These are phyloP conservation scores for Tanaodytes sp. DNA, from an alignment of 2,888 invertebrate species.

Conservation along the genomic window DNA sequence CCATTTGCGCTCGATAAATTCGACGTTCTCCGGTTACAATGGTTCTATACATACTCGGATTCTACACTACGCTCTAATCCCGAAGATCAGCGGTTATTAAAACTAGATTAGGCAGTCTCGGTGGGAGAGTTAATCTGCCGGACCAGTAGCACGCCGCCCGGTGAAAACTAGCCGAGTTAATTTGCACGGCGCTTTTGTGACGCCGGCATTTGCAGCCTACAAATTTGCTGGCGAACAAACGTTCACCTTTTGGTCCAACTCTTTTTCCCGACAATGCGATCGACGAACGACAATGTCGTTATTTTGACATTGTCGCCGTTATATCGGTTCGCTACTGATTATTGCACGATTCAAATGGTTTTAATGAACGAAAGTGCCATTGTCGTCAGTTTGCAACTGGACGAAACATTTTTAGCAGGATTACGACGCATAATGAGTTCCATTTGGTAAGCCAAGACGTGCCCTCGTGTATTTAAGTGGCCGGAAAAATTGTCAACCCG, in stretches of 20 bases:
- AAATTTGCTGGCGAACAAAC: constrained; percentile 1
- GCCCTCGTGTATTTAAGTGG: too few relatives aligned
- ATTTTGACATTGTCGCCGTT: too few relatives aligned
- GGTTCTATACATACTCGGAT: neutral
- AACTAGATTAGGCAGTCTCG: constrained; percentile 47
- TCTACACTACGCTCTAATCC: constrained; percentile 31
- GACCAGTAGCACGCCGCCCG: constrained; percentile 18
- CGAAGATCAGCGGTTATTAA: constrained; percentile 43
- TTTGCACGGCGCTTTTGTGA: constrained; percentile 34
- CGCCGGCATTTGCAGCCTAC: constrained; percentile 40
- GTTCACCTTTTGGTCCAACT: constrained; percentile 13
- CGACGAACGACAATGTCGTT: neutral
- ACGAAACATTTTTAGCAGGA: too few relatives aligned
- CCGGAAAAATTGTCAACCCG: too few relatives aligned
- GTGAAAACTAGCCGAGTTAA: constrained; percentile 32
- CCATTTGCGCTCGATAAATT: too few relatives aligned
- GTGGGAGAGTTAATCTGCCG: constrained; percentile 38
- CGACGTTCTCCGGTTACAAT: too few relatives aligned
- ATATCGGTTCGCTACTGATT: too few relatives aligned
- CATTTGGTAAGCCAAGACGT: too few relatives aligned
- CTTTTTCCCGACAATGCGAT: neutral
- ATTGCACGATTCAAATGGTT: too few relatives aligned
- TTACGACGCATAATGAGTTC: too few relatives aligned
- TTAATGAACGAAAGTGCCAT: too few relatives aligned
- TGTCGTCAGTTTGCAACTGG: too few relatives aligned